A percentile compares a stretch with the other conserved stretches of the same genome.
These are phyloP conservation scores for Sphenodon punctatus DNA, from an alignment of 2,797 vertebrate genomes.

Conservation along the genomic window DNA sequence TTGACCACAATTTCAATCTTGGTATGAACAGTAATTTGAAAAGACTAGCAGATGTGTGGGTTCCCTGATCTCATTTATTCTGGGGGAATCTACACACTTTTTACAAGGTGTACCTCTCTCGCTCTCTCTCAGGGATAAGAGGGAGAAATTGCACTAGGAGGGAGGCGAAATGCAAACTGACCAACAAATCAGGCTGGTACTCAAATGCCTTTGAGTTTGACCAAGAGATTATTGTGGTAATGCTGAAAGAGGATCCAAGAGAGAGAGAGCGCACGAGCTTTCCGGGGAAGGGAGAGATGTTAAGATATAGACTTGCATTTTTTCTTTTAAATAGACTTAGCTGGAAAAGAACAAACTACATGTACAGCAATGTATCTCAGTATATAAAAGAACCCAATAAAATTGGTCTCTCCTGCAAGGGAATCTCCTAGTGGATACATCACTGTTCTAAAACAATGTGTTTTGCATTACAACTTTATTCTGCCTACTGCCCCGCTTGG, in stretches of 20 bases:
- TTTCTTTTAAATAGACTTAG: background rate
- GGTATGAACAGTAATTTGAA: conserved; percentile 27
- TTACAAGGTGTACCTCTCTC: background rate
- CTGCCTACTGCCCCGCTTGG: fast-evolving
- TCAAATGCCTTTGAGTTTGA: background rate
- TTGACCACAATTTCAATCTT: conserved; percentile 34
- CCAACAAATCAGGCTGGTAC: background rate
- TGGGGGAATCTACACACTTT: conserved; percentile 11
- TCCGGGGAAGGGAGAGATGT: background rate
- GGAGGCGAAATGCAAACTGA: background rate
- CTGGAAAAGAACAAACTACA: background rate
- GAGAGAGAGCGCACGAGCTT: no score
- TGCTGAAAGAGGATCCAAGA: background rate
- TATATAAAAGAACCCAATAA: background rate
- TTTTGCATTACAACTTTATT: background rate
- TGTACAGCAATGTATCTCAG: background rate
- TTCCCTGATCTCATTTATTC: conserved; percentile 41
- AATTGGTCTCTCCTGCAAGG: fast-evolving
- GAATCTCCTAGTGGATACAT: background rate
- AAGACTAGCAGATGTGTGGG: conserved; percentile 32
- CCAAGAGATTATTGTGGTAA: background rate
- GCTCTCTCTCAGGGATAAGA: background rate
- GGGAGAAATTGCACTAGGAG: background rate
- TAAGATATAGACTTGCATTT: background rate
- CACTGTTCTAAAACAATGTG: background rate